A percentile compares a stretch with the other conserved stretches of the same genome.
These are phyloP conservation scores for Lutjanus argentimaculatus DNA, from an alignment of 2,797 vertebrate species.

Conservation along the genomic window DNA sequence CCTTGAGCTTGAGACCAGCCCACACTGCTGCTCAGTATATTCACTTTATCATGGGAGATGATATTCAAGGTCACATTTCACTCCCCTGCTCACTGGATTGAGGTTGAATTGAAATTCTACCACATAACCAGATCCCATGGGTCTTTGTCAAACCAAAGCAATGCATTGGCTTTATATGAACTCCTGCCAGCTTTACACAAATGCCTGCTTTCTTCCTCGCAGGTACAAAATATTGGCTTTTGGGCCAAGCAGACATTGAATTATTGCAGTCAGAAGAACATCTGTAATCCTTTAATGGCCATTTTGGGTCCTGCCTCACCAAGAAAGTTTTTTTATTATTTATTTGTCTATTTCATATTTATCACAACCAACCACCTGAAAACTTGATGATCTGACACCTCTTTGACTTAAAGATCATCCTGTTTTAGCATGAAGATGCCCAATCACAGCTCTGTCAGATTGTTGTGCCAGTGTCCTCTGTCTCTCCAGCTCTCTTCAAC, in stretches of 20 bases:
- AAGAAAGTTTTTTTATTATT: background rate
- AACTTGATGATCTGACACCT: background rate
- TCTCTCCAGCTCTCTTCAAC: too few relatives aligned
- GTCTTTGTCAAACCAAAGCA: constrained; percentile 40
- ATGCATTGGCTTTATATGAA: background rate
- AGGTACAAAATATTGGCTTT: constrained; percentile 23
- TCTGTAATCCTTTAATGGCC: background rate
- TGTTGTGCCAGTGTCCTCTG: too few relatives aligned
- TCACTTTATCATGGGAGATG: constrained; percentile 3
- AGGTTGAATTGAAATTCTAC: constrained; percentile 43
- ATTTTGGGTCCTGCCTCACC: background rate
- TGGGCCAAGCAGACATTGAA: constrained; percentile 18
- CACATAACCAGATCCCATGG: constrained; percentile 34
- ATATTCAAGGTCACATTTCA: constrained; percentile 55
- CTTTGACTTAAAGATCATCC: too few relatives aligned
- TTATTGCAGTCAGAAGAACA: constrained; percentile 8
- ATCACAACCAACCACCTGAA: background rate
- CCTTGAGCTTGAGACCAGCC: background rate
- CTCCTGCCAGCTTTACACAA: constrained; percentile 26
- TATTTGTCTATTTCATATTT: too few relatives aligned
- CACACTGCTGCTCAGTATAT: constrained; percentile 5
- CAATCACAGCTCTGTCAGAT: too few relatives aligned
- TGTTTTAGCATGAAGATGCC: too few relatives aligned
- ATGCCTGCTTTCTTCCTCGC: constrained; percentile 9
- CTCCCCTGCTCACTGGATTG: constrained; percentile 19